These are phyloP conservation scores for Atherix ibis DNA, from an alignment of 2,888 invertebrate genomes.

Conservation along the genomic window DNA sequence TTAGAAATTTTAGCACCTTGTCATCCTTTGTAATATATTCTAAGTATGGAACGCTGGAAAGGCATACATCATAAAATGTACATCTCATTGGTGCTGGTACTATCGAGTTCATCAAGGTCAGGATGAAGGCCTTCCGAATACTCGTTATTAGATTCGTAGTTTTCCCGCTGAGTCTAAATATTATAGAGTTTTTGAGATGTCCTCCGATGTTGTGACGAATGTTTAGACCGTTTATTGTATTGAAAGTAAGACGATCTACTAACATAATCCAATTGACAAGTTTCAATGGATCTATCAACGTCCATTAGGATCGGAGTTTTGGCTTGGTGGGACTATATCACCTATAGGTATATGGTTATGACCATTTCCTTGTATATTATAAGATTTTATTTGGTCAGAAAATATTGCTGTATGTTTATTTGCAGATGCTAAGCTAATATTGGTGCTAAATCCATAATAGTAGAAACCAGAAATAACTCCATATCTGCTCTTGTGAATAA, in stretches of 20 bases:
- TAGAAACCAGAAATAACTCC: too few relatives aligned
- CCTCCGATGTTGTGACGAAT: not conserved
- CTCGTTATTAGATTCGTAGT: not conserved
- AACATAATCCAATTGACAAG: not conserved
- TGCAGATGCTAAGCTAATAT: too few relatives aligned
- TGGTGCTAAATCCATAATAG: too few relatives aligned
- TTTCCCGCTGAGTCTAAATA: not conserved
- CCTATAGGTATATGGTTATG: too few relatives aligned
- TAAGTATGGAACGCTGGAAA: conserved; percentile 10
- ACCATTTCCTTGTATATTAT: too few relatives aligned
- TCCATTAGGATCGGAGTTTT: not conserved
- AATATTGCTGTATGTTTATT: too few relatives aligned
- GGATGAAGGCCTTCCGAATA: not conserved
- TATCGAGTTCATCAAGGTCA: not conserved
- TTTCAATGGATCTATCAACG: not conserved
- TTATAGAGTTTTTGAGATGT: not conserved
- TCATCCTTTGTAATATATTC: conserved; percentile 5
- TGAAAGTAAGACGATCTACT: not conserved
- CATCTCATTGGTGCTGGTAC: not conserved
- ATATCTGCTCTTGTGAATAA: too few relatives aligned
- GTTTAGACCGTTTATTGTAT: not conserved
- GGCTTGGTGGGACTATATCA: too few relatives aligned
- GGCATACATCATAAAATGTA: conserved; percentile 12
- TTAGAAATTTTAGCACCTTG: conserved; percentile 8
- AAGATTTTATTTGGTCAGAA: too few relatives aligned